Conservation (phyloP, 2,113 vertebrate genomes). For the Cinclus cinclus region DNA sequence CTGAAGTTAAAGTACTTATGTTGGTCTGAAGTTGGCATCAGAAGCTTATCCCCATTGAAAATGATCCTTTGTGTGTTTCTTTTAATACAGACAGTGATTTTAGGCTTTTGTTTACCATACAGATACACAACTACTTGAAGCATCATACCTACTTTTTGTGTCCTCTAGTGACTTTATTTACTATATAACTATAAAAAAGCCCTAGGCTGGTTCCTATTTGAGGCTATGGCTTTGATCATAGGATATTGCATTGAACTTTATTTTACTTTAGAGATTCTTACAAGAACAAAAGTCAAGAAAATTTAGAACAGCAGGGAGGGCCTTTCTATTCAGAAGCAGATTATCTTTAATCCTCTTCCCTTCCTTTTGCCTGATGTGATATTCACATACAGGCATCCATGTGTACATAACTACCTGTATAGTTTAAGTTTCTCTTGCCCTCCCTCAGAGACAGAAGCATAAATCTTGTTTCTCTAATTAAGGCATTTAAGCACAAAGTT, state of each 20-base stretch:
- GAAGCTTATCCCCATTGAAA: background rate
- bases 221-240: background rate
- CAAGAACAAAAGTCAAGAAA: slow-evolving; percentile 19
- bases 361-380: background rate
- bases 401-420: slow-evolving; percentile 2
- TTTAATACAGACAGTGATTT: background rate
- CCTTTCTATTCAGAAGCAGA: slow-evolving; percentile 10
- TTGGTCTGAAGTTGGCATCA: background rate
- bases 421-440: slow-evolving; percentile 40
- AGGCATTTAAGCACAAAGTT: slow-evolving; percentile 72
- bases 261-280: slow-evolving; percentile 3
- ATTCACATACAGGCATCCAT: background rate
- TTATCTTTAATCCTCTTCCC: slow-evolving; percentile 42
- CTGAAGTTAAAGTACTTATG: background rate
- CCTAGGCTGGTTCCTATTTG: background rate
- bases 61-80: background rate
- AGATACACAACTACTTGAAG: background rate
- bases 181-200: background rate
- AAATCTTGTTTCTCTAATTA: slow-evolving; percentile 77
- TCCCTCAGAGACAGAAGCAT: slow-evolving; percentile 59
- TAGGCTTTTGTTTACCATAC: background rate
- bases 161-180: background rate
- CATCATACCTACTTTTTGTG: background rate
- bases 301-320: slow-evolving; percentile 17
- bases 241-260: background rate